These are phyloP conservation scores for Papilio dardanus DNA, from an alignment of 1,140 invertebrate species.

Conservation along the genomic window DNA sequence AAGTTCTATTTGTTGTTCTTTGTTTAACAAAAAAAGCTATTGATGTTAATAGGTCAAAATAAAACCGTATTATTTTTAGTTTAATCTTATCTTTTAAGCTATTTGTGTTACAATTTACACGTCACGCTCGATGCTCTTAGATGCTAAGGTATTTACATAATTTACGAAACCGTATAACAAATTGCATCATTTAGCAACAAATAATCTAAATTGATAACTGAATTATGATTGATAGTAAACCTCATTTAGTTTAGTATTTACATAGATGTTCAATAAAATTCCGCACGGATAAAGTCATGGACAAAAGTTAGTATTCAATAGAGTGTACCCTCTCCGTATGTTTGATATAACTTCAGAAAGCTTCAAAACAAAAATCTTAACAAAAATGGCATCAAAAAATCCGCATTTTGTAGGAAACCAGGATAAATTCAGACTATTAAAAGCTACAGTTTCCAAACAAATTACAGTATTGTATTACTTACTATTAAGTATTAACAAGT, in stretches of 20 bases:
- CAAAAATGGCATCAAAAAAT: too few species aligned
- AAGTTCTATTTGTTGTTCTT: background rate
- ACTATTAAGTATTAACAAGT: too few species aligned
- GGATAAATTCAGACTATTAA: too few species aligned
- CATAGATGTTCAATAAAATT: background rate
- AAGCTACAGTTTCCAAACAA: too few species aligned
- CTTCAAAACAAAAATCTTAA: background rate
- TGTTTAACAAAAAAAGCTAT: background rate
- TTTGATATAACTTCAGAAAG: background rate
- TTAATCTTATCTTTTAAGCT: conserved; percentile 10
- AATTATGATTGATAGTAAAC: background rate
- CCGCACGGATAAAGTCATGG: too few species aligned
- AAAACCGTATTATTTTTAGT: conserved; percentile 4
- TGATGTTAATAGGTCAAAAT: conserved; percentile 13
- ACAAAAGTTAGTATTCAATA: too few species aligned
- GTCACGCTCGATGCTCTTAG: background rate
- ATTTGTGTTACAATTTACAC: background rate
- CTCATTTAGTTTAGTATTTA: background rate
- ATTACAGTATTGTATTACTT: too few species aligned
- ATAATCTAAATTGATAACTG: conserved; percentile 2
- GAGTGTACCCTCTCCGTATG: too few species aligned
- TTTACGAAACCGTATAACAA: background rate
- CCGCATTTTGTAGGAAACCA: too few species aligned
- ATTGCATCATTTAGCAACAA: background rate
- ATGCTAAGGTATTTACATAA: background rate